Conservation (phyloP, 2,888 invertebrate genomes). For the Alentia gelatinosa region DNA sequence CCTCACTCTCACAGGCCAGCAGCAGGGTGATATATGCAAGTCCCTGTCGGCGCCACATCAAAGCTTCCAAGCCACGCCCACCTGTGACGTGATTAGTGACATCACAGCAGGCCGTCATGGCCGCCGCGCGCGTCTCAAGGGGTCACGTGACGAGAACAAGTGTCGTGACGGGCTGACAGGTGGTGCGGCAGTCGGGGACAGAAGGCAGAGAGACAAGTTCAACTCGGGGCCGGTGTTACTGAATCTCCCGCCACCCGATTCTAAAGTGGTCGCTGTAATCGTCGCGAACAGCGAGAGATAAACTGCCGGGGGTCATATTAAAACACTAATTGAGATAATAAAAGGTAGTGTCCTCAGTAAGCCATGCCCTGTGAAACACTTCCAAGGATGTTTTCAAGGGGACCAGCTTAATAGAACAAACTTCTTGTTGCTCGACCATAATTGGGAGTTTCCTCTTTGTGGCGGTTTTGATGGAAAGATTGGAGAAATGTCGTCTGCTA, state of each 20-base stretch:
- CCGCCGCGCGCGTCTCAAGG: not conserved
- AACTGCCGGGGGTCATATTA: not conserved
- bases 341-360: not conserved
- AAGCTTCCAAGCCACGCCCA: not conserved
- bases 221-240: not conserved
- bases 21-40: not conserved
- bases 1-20: not conserved
- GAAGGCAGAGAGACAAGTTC: not conserved
- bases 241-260: not conserved
- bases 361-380: too few species aligned
- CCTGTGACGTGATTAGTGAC: slow-evolving; percentile 45
- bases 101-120: slow-evolving; percentile 9
- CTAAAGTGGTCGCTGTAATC: not conserved
- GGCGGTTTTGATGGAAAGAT: too few species aligned
- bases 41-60: not conserved
- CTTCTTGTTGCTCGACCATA: too few species aligned
- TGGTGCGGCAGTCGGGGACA: not conserved
- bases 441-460: too few species aligned
- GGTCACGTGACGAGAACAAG: slow-evolving; percentile 4
- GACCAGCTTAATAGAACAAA: too few species aligned
- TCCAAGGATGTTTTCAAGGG: too few species aligned
- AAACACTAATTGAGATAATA: not conserved
- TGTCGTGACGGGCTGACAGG: slow-evolving; percentile 5
- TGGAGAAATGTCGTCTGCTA: too few species aligned
- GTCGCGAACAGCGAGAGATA: not conserved